Percentiles rank a stretch among this genome's conserved stretches.
Evolutionary conservation across 2,797 vertebrate genomes (phyloP).

Genomic region (Halcyon badia): DNA sequence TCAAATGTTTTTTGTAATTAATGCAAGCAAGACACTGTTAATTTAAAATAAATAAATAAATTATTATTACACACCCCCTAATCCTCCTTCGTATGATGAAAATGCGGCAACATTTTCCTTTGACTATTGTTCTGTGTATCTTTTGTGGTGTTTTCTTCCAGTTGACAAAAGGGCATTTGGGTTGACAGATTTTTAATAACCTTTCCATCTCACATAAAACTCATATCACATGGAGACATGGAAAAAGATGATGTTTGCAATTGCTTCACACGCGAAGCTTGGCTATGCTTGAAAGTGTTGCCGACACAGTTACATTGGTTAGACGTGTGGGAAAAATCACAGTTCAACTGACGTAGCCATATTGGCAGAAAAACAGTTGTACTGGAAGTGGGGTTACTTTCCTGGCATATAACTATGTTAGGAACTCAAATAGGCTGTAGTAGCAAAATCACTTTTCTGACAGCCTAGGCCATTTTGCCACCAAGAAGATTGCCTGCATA

Average conservation of each 20-base stretch:
- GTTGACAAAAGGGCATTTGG: constrained; percentile 14
- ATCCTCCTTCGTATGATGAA: constrained; percentile 14
- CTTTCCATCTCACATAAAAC: constrained; percentile 17
- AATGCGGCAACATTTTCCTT: constrained; percentile 3
- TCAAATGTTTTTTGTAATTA: constrained; percentile 68
- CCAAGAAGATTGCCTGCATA: not conserved
- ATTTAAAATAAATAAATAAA: not conserved
- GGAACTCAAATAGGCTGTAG: not conserved
- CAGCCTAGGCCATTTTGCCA: rapidly evolving
- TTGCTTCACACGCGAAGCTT: not conserved
- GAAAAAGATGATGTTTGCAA: constrained; percentile 30
- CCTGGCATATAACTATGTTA: not conserved
- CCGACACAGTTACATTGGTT: not conserved
- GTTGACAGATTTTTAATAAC: constrained; percentile 21
- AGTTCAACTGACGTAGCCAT: not conserved
- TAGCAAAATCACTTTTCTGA: not conserved
- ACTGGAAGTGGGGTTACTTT: not conserved
- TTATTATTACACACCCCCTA: not conserved
- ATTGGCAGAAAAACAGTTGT: not conserved
- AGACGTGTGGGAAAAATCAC: not conserved
- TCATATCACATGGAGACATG: not conserved
- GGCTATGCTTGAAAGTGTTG: not conserved
- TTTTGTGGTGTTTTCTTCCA: constrained; percentile 31
- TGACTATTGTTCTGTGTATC: constrained; percentile 40
- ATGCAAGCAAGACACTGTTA: constrained; percentile 46